Percentiles rank a stretch among this genome's conserved stretches.
phyloP scores from a whole-genome alignment of 2,113 vertebrate genomes.

The Paradisaea rubra region DNA sequence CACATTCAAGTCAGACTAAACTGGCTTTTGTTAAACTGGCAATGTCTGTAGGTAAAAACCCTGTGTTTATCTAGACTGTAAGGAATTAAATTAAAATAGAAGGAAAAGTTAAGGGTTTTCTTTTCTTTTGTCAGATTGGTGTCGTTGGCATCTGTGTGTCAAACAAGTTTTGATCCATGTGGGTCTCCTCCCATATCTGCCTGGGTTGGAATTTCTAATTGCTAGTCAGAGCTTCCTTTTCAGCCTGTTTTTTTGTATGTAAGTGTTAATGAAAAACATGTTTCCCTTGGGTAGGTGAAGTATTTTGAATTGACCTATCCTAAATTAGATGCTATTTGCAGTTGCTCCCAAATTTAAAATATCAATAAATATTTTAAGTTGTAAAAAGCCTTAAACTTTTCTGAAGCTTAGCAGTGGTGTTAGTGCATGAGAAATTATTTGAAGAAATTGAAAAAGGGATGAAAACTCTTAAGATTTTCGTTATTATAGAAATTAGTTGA shows the following conservation, averaged over 20 bases:
- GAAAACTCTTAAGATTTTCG: neutral
- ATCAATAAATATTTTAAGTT: neutral
- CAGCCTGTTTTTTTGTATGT: constrained; percentile 63
- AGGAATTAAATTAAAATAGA: constrained; percentile 29
- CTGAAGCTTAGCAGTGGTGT: neutral
- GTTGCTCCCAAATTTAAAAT: constrained; percentile 6
- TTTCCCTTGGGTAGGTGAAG: constrained; percentile 55
- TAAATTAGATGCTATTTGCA: constrained; percentile 17
- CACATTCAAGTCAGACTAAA: neutral
- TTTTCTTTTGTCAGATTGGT: constrained; percentile 64
- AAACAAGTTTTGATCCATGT: constrained; percentile 65
- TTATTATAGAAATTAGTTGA: neutral
- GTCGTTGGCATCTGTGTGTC: constrained; percentile 64
- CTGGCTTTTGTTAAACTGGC: neutral
- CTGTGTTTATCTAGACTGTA: constrained; percentile 43
- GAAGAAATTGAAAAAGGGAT: neutral
- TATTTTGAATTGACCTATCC: constrained; percentile 46
- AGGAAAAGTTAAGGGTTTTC: constrained; percentile 56
- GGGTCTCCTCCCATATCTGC: constrained; percentile 60
- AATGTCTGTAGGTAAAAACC: neutral
- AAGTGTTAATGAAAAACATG: constrained; percentile 60
- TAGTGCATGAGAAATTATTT: constrained; percentile 33
- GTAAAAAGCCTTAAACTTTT: constrained; percentile 7
- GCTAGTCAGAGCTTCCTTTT: constrained; percentile 62
- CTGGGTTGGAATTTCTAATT: constrained; percentile 63